Conservation (phyloP, 2,888 invertebrate genomes). For the Lepetodrilus schrolli region DNA sequence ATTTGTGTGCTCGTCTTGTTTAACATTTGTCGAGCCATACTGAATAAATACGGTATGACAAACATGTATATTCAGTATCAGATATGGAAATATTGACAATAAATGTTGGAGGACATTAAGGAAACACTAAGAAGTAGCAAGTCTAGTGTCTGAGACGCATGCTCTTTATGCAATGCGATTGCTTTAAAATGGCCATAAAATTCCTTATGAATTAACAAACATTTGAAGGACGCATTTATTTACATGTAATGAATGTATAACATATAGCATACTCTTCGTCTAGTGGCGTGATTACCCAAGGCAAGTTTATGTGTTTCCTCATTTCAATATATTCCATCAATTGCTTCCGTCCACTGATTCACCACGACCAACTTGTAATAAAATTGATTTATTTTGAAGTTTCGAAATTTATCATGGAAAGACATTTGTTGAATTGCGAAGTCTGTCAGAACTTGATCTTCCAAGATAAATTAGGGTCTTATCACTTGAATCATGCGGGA, state of each 20-base stretch:
- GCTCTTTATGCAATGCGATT: too few relatives aligned
- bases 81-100: not conserved
- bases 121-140: too few relatives aligned
- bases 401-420: too few relatives aligned
- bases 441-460: too few relatives aligned
- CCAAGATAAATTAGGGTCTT: not conserved
- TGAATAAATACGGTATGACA: not conserved
- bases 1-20: not conserved
- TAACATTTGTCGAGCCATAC: not conserved
- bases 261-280: too few relatives aligned
- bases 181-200: not conserved
- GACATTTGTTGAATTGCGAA: not conserved
- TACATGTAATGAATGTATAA: not conserved
- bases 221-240: not conserved
- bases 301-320: too few relatives aligned
- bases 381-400: too few relatives aligned
- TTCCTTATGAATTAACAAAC: not conserved
- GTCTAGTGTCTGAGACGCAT: too few relatives aligned
- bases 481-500: not conserved
- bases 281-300: too few relatives aligned
- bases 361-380: too few relatives aligned
- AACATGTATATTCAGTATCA: not conserved
- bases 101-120: not conserved
- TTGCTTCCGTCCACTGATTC: too few relatives aligned
- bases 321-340: too few relatives aligned